These are phyloP conservation scores for Pantala flavescens DNA, from an alignment of 1,140 invertebrate genomes.

Conservation along the genomic window DNA sequence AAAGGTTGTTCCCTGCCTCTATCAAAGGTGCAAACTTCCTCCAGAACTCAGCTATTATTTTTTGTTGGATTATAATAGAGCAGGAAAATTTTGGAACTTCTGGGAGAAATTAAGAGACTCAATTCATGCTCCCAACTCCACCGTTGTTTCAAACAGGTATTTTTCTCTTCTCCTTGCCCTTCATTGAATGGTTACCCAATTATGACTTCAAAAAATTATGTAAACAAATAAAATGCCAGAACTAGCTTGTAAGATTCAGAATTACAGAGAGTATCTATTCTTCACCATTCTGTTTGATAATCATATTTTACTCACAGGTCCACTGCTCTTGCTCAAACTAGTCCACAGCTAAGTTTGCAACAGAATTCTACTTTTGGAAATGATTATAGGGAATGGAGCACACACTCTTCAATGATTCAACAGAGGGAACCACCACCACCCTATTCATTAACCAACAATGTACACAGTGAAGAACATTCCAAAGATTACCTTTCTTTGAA, in stretches of 20 bases:
- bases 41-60: slow-evolving; percentile 43
- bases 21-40: slow-evolving; percentile 46
- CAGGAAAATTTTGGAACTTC: slow-evolving; percentile 45
- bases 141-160: background rate
- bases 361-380: too few relatives aligned
- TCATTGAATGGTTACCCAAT: too few relatives aligned
- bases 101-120: slow-evolving; percentile 47
- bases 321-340: too few relatives aligned
- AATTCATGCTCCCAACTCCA: slow-evolving; percentile 26
- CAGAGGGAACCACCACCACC: background rate
- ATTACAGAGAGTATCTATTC: too few relatives aligned
- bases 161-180: too few relatives aligned
- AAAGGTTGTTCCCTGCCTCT: slow-evolving; percentile 56
- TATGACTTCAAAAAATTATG: too few relatives aligned
- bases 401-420: background rate
- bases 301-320: too few relatives aligned
- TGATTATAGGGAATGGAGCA: too few relatives aligned
- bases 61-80: slow-evolving; percentile 43
- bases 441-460: background rate
- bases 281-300: too few relatives aligned
- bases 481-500: background rate
- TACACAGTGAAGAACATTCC: background rate
- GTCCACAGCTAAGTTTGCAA: too few relatives aligned
- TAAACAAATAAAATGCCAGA: too few relatives aligned
- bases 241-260: too few relatives aligned